Evolutionary conservation across 2,888 invertebrate species (phyloP), one percentile per base, ranked within the genome.

Genomic region (Polydrusus tereticollis): DNA sequence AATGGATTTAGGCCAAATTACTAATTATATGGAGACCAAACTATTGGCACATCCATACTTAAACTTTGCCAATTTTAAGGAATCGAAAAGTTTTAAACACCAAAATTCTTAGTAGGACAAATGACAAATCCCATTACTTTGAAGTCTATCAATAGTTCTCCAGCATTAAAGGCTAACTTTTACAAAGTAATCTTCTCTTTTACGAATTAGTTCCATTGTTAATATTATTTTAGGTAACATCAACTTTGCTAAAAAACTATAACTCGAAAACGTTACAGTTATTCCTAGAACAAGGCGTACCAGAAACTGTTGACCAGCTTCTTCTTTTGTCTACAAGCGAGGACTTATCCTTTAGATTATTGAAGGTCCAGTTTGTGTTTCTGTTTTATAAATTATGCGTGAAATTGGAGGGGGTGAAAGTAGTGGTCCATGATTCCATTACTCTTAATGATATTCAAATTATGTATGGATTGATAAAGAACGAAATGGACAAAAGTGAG

Each of bases 401-500:
- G 2, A 55, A 29, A 16, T 12, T 55, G 18, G 16, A 29, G 0
- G 23, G 18, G 3, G 21, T 41, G 7, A 60, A 29, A 18, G 29
- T 29, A 29, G 16, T 55, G 29, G 29, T 23, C 8, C 55, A 63
- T 3, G 73, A 69, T 41, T 58, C 64, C 2, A 16, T 45, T 10
- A 14, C 52, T 21, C n/a, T 69, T 29, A 52, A 26, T n/a, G 66
- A 74, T 21, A 33, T 68, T 4, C 52, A 67, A 23, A 52, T 55
- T 0, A 47, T 72, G 16, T 72, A 69, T 63, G 65, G 62, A 16
- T 12, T 72, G 6, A 66, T 75, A 3, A 21, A 52, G 7, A 26
- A 8, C 18, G 72, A 75, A 58, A 72, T 75, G 64, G 69, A 69
- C 43, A 75, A 67, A 50, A 62, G 74, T 74, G 16, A 63, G 29